Conservation (phyloP, 2,113 vertebrate species). For the Elgaria multicarinata region DNA sequence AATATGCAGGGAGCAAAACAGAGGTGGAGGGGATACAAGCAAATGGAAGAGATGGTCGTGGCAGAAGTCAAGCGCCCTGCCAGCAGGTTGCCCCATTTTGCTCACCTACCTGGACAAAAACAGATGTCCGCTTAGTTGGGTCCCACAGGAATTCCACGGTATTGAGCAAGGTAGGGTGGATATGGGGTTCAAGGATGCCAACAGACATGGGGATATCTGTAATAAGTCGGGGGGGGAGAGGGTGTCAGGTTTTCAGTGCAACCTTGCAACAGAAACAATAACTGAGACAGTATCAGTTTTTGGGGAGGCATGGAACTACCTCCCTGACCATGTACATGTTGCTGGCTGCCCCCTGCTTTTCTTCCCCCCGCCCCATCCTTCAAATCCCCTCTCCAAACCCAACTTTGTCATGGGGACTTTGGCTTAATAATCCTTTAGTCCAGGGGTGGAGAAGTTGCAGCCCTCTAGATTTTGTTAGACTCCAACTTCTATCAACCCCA, state of each 20-base stretch:
- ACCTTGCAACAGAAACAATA: not conserved
- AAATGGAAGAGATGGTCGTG: not conserved
- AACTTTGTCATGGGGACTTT: not conserved
- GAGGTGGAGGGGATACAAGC: not conserved
- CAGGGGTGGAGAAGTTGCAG: no score
- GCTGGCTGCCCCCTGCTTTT: not conserved
- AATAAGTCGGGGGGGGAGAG: not conserved
- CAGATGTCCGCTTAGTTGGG: conserved; percentile 55
- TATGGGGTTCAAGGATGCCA: conserved; percentile 61
- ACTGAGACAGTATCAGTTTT: no score
- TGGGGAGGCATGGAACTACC: not conserved
- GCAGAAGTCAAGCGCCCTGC: not conserved
- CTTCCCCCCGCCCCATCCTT: no score
- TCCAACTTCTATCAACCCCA: not conserved
- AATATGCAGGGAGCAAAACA: not conserved
- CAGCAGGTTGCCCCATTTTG: not conserved
- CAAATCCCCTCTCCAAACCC: not conserved
- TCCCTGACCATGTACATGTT: not conserved
- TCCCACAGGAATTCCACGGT: conserved; percentile 70
- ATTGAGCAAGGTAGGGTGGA: conserved; percentile 64
- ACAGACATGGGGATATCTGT: conserved; percentile 70
- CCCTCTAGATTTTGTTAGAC: no score
- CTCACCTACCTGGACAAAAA: conserved; percentile 66
- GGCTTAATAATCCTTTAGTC: not conserved
- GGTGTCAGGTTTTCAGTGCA: not conserved